These are phyloP conservation scores for Parus major DNA, from an alignment of 2,113 vertebrate genomes.

Conservation along the genomic window DNA sequence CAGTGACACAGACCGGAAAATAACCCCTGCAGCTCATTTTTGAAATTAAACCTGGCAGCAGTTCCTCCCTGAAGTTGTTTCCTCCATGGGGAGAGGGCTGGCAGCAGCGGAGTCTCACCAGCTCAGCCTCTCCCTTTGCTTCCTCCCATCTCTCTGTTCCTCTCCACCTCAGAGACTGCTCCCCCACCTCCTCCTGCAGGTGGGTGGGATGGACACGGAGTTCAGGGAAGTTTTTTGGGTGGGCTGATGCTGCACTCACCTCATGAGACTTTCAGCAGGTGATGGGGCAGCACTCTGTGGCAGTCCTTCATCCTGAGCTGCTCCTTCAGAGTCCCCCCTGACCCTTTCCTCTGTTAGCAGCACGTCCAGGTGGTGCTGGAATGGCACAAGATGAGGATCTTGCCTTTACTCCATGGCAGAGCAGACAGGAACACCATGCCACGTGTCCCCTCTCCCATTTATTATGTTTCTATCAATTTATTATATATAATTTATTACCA, in stretches of 20 bases:
- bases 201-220: background rate
- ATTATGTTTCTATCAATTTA: background rate
- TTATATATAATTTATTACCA: too few relatives aligned
- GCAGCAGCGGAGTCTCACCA: accelerated
- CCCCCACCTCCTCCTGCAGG: background rate
- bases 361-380: background rate
- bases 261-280: background rate
- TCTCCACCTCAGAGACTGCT: accelerated
- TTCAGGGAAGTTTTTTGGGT: background rate
- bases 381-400: background rate
- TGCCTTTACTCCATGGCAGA: background rate
- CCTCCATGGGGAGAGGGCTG: background rate
- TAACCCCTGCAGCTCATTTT: background rate
- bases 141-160: background rate
- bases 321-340: background rate
- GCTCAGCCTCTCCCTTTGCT: background rate
- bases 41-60: background rate
- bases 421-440: accelerated
- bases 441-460: background rate
- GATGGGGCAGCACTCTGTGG: background rate
- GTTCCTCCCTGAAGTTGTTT: background rate
- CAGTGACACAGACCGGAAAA: background rate
- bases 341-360: background rate
- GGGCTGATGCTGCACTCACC: background rate
- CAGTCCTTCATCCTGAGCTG: background rate